These are phyloP conservation scores for Micrasema longulum DNA, from an alignment of 1,140 invertebrate genomes.

Conservation along the genomic window DNA sequence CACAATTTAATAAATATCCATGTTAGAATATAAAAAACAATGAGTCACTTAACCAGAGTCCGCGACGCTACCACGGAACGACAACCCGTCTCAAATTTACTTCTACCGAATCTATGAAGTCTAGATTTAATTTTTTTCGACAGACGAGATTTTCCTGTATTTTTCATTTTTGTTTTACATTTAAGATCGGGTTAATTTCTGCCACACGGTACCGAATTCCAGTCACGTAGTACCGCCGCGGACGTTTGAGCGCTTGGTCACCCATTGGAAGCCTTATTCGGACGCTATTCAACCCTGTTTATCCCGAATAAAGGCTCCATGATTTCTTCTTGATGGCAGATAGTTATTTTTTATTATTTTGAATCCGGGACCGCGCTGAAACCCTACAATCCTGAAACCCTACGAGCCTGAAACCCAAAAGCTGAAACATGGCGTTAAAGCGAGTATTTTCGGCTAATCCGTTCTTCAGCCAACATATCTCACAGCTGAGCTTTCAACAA, in stretches of 20 bases:
- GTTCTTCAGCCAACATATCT: constrained; percentile 6
- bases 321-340: constrained; percentile 43
- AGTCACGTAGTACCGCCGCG: constrained; percentile 36
- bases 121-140: too few species aligned
- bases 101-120: too few species aligned
- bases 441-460: neutral
- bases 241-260: constrained; percentile 45
- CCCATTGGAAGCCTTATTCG: constrained; percentile 39
- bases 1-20: too few species aligned
- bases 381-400: neutral
- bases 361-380: constrained; percentile 2
- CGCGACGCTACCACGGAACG: too few species aligned
- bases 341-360: constrained; percentile 44
- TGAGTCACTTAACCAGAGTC: too few species aligned
- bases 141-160: too few species aligned
- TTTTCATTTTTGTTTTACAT: neutral
- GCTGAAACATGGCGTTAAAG: neutral
- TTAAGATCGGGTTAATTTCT: neutral
- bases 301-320: constrained; percentile 38
- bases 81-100: too few species aligned
- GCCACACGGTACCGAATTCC: constrained; percentile 13
- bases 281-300: constrained; percentile 39
- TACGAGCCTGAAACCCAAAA: neutral
- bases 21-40: too few species aligned
- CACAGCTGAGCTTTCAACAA: neutral